phyloP scores from a whole-genome alignment of 2,113 vertebrate species.

The Oxyura jamaicensis region DNA sequence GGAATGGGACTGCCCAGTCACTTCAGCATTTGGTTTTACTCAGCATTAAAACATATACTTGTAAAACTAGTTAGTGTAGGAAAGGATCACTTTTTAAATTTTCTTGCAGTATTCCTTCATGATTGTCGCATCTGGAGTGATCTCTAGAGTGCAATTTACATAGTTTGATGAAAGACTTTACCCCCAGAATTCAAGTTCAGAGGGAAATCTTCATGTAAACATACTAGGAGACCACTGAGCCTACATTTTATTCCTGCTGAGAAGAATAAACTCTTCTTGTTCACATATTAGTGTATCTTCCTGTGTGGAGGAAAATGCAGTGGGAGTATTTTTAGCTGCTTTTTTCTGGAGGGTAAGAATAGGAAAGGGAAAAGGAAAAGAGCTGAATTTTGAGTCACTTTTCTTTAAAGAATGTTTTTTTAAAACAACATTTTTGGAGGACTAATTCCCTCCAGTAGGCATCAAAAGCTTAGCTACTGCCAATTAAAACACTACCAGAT shows the following conservation, averaged over 20 bases:
- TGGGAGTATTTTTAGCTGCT: conserved; percentile 53
- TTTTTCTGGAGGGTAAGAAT: conserved; percentile 40
- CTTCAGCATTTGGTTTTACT: neutral
- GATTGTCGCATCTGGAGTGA: neutral
- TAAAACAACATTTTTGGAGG: conserved; percentile 23
- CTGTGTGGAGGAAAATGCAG: neutral
- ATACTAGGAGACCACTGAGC: neutral
- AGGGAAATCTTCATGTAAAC: neutral
- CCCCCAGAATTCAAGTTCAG: neutral
- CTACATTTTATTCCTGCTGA: neutral
- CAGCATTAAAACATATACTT: neutral
- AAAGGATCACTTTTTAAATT: neutral
- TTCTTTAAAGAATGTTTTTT: conserved; percentile 37
- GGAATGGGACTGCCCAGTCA: neutral
- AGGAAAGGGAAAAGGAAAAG: neutral
- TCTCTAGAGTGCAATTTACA: neutral
- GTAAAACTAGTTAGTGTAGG: neutral
- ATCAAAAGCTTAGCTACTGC: conserved; percentile 37
- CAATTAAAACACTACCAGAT: neutral
- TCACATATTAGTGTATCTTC: conserved; percentile 7
- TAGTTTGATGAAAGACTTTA: neutral
- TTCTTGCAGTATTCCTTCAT: neutral
- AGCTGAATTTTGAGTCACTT: neutral
- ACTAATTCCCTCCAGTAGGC: conserved; percentile 43
- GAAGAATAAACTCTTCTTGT: conserved; percentile 4